These are phyloP conservation scores for Pituophis catenifer DNA, from an alignment of 2,113 vertebrate species.

Conservation along the genomic window DNA sequence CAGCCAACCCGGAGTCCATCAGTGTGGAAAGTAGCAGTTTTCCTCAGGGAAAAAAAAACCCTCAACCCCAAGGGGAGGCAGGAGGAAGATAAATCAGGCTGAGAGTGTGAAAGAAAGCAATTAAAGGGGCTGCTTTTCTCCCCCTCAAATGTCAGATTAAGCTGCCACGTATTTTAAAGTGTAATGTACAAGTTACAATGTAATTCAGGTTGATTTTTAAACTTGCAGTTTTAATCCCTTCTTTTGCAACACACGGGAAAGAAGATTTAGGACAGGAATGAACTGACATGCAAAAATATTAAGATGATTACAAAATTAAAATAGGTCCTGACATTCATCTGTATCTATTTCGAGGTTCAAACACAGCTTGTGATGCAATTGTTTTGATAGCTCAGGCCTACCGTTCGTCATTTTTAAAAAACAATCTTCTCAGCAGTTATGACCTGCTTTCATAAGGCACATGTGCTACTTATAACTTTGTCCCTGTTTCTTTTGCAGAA, in stretches of 20 bases:
- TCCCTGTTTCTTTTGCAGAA: constrained; percentile 6
- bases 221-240: constrained; percentile 6
- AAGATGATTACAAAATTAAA: constrained; percentile 7
- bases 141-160: constrained; percentile 14
- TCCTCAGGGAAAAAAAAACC: neutral
- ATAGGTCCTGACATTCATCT: neutral
- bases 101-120: neutral
- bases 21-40: neutral
- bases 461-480: constrained; percentile 9
- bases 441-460: neutral
- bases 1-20: neutral
- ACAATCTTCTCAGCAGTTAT: neutral
- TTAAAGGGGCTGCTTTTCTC: constrained; percentile 10
- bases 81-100: neutral
- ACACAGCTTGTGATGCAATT: neutral
- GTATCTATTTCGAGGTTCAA: neutral
- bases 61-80: neutral
- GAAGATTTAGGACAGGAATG: constrained; percentile 3
- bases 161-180: constrained; percentile 16
- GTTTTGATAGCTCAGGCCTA: neutral
- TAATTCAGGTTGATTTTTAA: constrained; percentile 4
- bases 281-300: constrained; percentile 4
- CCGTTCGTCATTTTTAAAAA: neutral
- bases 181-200: neutral
- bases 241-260: neutral